Evolutionary conservation across 2,888 invertebrate genomes (phyloP).

Genomic region (Neuroscelio doddi): DNA sequence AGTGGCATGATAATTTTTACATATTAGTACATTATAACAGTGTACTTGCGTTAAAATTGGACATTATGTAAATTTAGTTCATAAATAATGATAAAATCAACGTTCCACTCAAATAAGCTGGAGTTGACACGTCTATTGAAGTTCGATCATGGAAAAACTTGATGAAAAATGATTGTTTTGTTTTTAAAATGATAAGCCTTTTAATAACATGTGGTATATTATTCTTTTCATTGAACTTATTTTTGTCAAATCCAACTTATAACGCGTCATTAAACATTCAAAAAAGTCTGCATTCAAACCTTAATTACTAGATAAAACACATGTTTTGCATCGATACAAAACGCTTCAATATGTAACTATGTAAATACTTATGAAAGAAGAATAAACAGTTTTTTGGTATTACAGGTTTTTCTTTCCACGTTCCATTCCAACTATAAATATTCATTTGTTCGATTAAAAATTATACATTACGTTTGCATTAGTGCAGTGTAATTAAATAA

Average conservation of each 20-base stretch:
- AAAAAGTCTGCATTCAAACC: conserved; percentile 37
- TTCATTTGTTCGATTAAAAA: conserved; percentile 20
- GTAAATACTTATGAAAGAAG: conserved; percentile 18
- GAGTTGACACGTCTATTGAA: conserved; percentile 30
- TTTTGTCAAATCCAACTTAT: conserved; percentile 40
- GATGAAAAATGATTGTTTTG: neutral
- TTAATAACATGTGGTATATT: neutral
- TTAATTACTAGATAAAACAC: conserved; percentile 44
- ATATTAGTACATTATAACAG: conserved; percentile 20
- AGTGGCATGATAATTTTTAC: conserved; percentile 38
- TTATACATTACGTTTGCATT: conserved; percentile 11
- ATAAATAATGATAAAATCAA: conserved; percentile 43
- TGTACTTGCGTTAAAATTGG: conserved; percentile 30
- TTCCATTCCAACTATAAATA: conserved; percentile 22
- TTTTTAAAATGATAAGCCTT: neutral
- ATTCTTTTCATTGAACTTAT: conserved; percentile 21
- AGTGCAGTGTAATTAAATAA: conserved; percentile 16
- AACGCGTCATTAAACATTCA: conserved; percentile 37
- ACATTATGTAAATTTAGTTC: conserved; percentile 41
- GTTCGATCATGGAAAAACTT: conserved; percentile 14
- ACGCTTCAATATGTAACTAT: conserved; percentile 19
- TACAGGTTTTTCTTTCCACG: conserved; percentile 14
- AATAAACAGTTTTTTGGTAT: conserved; percentile 22
- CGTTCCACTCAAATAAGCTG: no score
- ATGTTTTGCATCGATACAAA: conserved; percentile 31